Evolutionary conservation across 2,797 vertebrate species (phyloP), one percentile per base, ranked within the genome.

Genomic region (Chelmon rostratus): DNA sequence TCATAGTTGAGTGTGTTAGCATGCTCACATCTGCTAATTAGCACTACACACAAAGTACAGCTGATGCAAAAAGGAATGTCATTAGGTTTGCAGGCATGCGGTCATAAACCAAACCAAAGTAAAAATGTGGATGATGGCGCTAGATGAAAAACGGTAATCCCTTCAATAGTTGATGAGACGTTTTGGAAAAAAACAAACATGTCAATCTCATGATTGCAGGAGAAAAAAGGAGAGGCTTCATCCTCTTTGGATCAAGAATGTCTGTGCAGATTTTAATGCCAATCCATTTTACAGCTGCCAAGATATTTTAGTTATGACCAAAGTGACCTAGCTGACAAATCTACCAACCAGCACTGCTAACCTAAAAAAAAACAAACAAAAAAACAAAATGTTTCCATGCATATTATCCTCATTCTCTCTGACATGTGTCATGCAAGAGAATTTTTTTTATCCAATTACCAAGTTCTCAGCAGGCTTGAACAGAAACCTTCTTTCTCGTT

Each of bases 401-500:
- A 31, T 31, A 31, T 2, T n/a, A n/a, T n/a, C 42, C 16, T 21
- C 11, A 58, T 25, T 21, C 6, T 37, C 31, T 63, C 28, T 46
- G 37, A 68, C 49, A 52, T 61, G 11, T 19, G 38, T 53, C 35
- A 61, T 23, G 12, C 2, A 4, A 63, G 15, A 53, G 13, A 52
- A 15, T 15, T 19, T 25, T 38, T 38, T 28, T 38, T 71, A 21
- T 18, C 46, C 46, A 49, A 25, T 13, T 49, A 23, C 25, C 42
- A 8, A 15, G 57, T n/a, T 16, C n/a, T 46, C 0, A 3, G 10
- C 3, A 33, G 44, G 2, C 44, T 59, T 64, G 53, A 31, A 37
- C 25, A 44, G 21, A 40, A 28, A 66, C 74, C 66, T 53, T 50
- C 49, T 72, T 25, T 31, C 49, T 31, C 8, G n/a, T n/a, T n/a